A percentile compares a stretch with the other conserved stretches of the same genome.
Evolutionary conservation across 1,140 invertebrate species (phyloP).

Genomic region (Pseudobourletiella spinata): DNA sequence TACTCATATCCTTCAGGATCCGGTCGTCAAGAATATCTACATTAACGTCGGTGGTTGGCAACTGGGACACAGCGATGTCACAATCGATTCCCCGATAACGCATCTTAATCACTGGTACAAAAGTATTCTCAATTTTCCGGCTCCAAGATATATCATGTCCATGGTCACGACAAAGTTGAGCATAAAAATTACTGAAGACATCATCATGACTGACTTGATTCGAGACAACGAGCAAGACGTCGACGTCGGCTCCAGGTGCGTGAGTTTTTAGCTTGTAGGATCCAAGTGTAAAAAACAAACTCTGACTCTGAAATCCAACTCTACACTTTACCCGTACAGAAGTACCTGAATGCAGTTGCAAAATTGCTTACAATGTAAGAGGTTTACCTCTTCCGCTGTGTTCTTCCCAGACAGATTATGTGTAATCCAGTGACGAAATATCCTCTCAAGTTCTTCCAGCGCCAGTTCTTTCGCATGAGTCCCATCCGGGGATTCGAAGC

Average conservation of each 20-base stretch:
- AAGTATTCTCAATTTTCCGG: not conserved
- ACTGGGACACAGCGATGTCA: not conserved
- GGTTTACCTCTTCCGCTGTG: too few relatives aligned
- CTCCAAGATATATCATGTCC: not conserved
- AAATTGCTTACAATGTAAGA: too few relatives aligned
- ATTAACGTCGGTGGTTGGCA: not conserved
- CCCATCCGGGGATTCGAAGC: too few relatives aligned
- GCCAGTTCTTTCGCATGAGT: too few relatives aligned
- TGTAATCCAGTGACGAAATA: too few relatives aligned
- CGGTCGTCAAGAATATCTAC: not conserved
- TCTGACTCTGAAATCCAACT: too few relatives aligned
- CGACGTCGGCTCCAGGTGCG: not conserved
- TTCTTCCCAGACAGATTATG: too few relatives aligned
- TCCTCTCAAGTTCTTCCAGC: too few relatives aligned
- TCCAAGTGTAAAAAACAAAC: conserved; percentile 2
- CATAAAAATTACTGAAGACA: not conserved
- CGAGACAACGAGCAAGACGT: not conserved
- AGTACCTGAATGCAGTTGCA: too few relatives aligned
- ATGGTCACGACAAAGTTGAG: not conserved
- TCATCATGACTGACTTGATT: not conserved
- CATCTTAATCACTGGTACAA: not conserved
- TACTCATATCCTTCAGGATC: not conserved
- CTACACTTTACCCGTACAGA: too few relatives aligned
- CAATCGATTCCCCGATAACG: not conserved
- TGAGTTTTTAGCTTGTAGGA: not conserved